Conservation (phyloP, 2,888 invertebrate species). For the Eumerus sabulonum region DNA sequence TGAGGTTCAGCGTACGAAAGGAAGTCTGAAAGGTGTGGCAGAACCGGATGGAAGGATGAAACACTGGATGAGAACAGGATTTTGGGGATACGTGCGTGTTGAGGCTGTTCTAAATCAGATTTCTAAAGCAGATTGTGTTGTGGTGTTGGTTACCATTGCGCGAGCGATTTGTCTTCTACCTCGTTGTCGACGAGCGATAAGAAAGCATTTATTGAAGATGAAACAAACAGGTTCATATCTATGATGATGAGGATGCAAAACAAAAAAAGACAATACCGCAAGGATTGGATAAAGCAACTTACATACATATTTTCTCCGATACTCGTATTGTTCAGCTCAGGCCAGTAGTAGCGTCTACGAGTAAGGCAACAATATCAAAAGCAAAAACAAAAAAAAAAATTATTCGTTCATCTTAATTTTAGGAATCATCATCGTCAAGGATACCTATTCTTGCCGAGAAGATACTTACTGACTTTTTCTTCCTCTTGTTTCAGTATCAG, state of each 20-base stretch:
- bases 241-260: conserved; percentile 6
- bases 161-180: conserved; percentile 34
- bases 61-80: too few relatives aligned
- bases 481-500: too few relatives aligned
- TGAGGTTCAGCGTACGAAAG: too few relatives aligned
- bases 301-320: conserved; percentile 40
- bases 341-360: conserved; percentile 1
- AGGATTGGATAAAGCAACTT: conserved; percentile 1
- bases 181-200: too few relatives aligned
- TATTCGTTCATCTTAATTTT: conserved; percentile 43
- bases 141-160: conserved; percentile 30
- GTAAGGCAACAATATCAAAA: neutral
- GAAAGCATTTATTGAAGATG: conserved; percentile 33
- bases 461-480: neutral
- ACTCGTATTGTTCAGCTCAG: conserved; percentile 34
- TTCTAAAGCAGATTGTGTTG: too few relatives aligned
- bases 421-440: conserved; percentile 39
- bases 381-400: conserved; percentile 4
- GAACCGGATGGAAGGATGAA: neutral
- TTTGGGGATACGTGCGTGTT: conserved; percentile 41
- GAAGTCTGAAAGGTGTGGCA: too few relatives aligned
- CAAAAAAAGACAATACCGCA: conserved; percentile 6
- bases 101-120: conserved; percentile 42
- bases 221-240: conserved; percentile 1
- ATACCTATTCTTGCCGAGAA: conserved; percentile 26